phyloP scores from a whole-genome alignment of 2,797 vertebrate species.

The Chromobotia macracanthus region DNA sequence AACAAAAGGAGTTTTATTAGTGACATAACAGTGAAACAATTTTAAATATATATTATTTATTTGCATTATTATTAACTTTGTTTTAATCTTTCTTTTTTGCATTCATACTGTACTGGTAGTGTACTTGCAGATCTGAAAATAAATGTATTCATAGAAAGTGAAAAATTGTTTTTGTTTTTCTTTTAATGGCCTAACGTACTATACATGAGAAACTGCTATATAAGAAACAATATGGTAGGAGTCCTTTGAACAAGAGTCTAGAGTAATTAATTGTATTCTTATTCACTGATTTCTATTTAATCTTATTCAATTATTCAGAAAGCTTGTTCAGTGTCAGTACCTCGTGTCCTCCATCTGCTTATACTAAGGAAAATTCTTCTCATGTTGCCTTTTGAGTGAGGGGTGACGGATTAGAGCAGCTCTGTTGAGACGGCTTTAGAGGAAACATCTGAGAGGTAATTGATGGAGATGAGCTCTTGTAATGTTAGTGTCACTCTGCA shows the following conservation, averaged over 20 bases:
- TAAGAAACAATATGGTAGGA: too few relatives aligned
- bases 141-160: too few relatives aligned
- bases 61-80: too few relatives aligned
- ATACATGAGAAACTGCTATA: too few relatives aligned
- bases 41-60: too few relatives aligned
- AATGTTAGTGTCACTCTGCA: slow-evolving; percentile 69
- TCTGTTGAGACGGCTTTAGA: slow-evolving; percentile 75
- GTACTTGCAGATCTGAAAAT: too few relatives aligned
- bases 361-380: slow-evolving; percentile 49
- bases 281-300: neutral
- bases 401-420: slow-evolving; percentile 67
- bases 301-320: neutral
- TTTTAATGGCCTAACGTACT: too few relatives aligned
- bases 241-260: neutral
- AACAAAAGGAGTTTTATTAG: too few relatives aligned
- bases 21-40: too few relatives aligned
- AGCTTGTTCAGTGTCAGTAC: slow-evolving; percentile 2
- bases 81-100: too few relatives aligned
- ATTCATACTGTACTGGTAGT: too few relatives aligned
- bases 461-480: slow-evolving; percentile 74
- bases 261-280: neutral
- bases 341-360: neutral
- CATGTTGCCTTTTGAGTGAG: slow-evolving; percentile 60
- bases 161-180: too few relatives aligned
- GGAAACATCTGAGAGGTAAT: slow-evolving; percentile 78